Percentiles rank a stretch among this genome's conserved stretches.
phyloP scores from a whole-genome alignment of 2,888 invertebrate genomes.

The Spisula subtruncata region DNA sequence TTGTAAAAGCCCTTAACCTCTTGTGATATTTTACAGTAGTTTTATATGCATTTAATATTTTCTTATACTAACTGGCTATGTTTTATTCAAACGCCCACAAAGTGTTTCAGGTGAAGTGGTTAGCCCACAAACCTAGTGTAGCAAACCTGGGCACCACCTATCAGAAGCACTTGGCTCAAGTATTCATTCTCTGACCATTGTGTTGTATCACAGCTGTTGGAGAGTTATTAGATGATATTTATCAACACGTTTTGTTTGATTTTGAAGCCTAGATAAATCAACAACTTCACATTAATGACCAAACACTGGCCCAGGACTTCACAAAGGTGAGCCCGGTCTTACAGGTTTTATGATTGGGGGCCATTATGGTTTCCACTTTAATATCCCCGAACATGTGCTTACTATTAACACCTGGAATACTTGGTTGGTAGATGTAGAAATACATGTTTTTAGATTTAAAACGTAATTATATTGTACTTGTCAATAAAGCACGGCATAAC shows the following conservation, averaged over 20 bases:
- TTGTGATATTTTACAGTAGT: not conserved
- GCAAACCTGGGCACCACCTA: not conserved
- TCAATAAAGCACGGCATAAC: no score
- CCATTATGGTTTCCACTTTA: no score
- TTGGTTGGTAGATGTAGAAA: no score
- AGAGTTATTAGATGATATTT: constrained; percentile 14
- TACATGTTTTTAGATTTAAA: no score
- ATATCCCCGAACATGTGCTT: no score
- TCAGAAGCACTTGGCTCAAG: constrained; percentile 24
- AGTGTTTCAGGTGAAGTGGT: constrained; percentile 10
- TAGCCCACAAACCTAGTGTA: not conserved
- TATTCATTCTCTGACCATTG: constrained; percentile 34
- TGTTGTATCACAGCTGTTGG: not conserved
- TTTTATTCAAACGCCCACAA: not conserved
- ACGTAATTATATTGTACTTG: no score
- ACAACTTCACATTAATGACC: no score
- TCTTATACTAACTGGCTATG: not conserved
- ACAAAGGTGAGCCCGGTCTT: no score
- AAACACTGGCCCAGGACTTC: no score
- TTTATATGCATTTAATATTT: not conserved
- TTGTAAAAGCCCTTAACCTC: not conserved
- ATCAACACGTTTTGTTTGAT: not conserved
- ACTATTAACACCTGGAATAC: no score
- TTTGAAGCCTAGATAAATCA: not conserved
- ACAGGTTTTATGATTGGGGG: no score